Percentiles rank a stretch among this genome's conserved stretches.
These are phyloP conservation scores for Amphiprion clarkii DNA, from an alignment of 2,797 vertebrate species.

Conservation along the genomic window DNA sequence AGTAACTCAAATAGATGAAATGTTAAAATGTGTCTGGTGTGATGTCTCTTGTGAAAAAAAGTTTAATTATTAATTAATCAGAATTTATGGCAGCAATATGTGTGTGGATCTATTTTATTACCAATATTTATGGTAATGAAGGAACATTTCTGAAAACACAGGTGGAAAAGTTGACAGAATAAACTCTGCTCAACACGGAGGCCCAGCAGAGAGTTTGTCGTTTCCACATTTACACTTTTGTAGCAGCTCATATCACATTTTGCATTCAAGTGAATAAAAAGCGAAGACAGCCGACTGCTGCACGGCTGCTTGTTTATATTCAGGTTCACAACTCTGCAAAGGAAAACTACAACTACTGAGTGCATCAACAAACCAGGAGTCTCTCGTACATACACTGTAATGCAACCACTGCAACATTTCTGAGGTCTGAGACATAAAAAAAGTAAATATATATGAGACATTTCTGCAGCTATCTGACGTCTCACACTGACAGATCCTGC, in stretches of 20 bases:
- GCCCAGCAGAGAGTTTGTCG: conserved; percentile 16
- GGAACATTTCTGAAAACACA: conserved; percentile 18
- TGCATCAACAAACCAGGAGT: conserved; percentile 34
- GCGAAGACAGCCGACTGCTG: conserved; percentile 19
- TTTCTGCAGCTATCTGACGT: too few relatives aligned
- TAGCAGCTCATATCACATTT: conserved; percentile 23
- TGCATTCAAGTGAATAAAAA: conserved; percentile 37
- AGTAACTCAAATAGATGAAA: conserved; percentile 4
- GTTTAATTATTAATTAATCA: not conserved
- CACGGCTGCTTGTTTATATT: conserved; percentile 56
- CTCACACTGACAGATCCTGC: too few relatives aligned
- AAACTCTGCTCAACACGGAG: conserved; percentile 29
- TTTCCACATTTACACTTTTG: conserved; percentile 40
- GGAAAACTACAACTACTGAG: conserved; percentile 5
- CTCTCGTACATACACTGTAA: too few relatives aligned
- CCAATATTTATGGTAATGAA: conserved; percentile 2
- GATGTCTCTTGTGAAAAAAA: not conserved
- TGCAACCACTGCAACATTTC: not conserved
- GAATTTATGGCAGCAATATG: not conserved
- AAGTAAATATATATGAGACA: too few relatives aligned
- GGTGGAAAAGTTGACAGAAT: conserved; percentile 30
- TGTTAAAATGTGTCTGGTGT: not conserved
- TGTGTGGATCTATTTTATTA: not conserved
- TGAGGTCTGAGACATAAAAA: not conserved
- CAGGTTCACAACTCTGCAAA: conserved; percentile 32